Percentiles rank a stretch among this genome's conserved stretches.
These are phyloP conservation scores for Catharus bicknelli DNA, from an alignment of 2,113 vertebrate genomes.

Conservation along the genomic window DNA sequence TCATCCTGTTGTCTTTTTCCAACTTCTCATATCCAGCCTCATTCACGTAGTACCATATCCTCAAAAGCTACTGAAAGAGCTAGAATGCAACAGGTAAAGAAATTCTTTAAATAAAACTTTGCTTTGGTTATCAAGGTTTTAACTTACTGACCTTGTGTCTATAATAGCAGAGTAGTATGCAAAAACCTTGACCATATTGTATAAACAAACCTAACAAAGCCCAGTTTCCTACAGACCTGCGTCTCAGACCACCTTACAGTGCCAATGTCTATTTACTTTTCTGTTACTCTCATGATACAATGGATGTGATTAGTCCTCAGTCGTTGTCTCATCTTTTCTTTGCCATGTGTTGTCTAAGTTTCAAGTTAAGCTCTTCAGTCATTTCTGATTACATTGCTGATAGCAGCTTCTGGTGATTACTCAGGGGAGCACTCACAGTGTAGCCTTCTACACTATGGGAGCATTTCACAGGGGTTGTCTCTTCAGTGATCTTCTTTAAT, in stretches of 20 bases:
- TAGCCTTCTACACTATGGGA: not conserved
- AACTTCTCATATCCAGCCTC: not conserved
- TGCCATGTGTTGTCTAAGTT: not conserved
- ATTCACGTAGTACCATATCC: not conserved
- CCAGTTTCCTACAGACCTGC: not conserved
- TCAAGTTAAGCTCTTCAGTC: not conserved
- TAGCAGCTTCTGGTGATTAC: not conserved
- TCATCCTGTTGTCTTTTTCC: not conserved
- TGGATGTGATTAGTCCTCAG: not conserved
- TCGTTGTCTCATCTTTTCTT: not conserved
- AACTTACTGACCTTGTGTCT: not conserved
- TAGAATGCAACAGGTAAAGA: not conserved
- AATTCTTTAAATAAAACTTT: not conserved
- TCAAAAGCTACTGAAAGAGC: not conserved
- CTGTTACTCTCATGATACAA: not conserved
- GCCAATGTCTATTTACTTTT: not conserved
- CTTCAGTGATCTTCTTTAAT: conserved; percentile 19
- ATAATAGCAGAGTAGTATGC: not conserved
- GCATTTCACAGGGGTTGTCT: not conserved
- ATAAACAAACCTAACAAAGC: not conserved
- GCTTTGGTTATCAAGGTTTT: not conserved
- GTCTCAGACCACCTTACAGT: not conserved
- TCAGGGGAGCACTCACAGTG: not conserved
- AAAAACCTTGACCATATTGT: not conserved
- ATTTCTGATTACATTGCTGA: not conserved